These are phyloP conservation scores for Charanyca ferruginea DNA, from an alignment of 2,888 invertebrate genomes.

Conservation along the genomic window DNA sequence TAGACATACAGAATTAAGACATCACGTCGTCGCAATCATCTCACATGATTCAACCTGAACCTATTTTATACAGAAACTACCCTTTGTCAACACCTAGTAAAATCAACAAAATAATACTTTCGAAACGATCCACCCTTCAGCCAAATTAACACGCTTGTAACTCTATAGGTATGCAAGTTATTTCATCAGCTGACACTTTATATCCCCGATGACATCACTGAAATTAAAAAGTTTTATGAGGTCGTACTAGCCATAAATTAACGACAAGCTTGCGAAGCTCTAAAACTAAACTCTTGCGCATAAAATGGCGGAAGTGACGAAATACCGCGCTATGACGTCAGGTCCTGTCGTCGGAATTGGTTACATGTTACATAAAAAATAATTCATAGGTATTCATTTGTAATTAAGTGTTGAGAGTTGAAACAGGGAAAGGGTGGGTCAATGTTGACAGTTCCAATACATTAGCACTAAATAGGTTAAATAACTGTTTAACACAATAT, in stretches of 20 bases:
- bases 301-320: slow-evolving; percentile 65
- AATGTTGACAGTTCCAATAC: not conserved
- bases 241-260: slow-evolving; percentile 52
- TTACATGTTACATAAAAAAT: slow-evolving; percentile 5
- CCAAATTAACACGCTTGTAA: slow-evolving; percentile 21
- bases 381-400: slow-evolving; percentile 12
- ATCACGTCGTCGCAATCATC: no score
- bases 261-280: slow-evolving; percentile 54
- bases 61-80: no score
- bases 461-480: not conserved
- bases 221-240: slow-evolving; percentile 57
- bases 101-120: not conserved
- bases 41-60: no score
- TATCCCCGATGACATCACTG: slow-evolving; percentile 35
- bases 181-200: slow-evolving; percentile 39
- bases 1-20: no score
- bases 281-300: slow-evolving; percentile 65
- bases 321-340: slow-evolving; percentile 56
- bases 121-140: slow-evolving; percentile 23
- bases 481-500: not conserved
- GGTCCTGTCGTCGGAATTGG: slow-evolving; percentile 26
- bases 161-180: slow-evolving; percentile 15
- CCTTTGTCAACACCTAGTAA: not conserved
- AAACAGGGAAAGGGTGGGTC: slow-evolving; percentile 15
- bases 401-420: not conserved